Evolutionary conservation across 1,140 invertebrate species (phyloP), one percentile per base, ranked within the genome.

Genomic region (Temnothorax curvispinosus): DNA sequence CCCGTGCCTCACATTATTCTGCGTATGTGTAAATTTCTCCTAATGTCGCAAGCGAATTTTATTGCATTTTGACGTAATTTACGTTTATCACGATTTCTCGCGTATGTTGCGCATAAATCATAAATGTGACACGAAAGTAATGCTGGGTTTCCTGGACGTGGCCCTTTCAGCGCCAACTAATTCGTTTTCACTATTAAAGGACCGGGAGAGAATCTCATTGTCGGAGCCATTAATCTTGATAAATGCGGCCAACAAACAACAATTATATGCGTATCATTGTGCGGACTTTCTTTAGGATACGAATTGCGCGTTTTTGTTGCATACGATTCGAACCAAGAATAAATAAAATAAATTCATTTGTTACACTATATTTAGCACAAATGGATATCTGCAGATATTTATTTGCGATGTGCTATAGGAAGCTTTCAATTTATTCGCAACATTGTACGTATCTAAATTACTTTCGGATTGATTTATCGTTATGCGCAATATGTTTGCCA

Each of bases 171-270:
- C 58, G 27, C 50, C 32, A 82, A 72, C 67, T 60, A 82, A 87
- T 72, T 62, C 27, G 41, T 71, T 80, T 52, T 44, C 77, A 35
- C 32, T 58, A 78, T 77, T 50, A 76, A 52, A 72, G 52, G 41
- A n/a, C 52, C n/a, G 58, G 11, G 27, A 41, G 50, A 7, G n/a
- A 72, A 67, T 85, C 21, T 54, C 50, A 54, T 85, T 82, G 74
- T 58, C 64, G n/a, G 27, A 32, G 50, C 13, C 64, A 74, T 87
- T 85, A 85, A 69, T 85, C 80, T 85, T 87, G 84, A 85, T 76
- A 58, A 85, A 41, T 27, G 69, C 35, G 50, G 41, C 21, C 52
- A 50, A 58, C 64, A 50, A 58, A 82, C 58, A 75, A 64, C 44
- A 50, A 84, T 60, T 74, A 75, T 74, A 75, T 60, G 27, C 27